These are phyloP conservation scores for Acanthosepion lycidas DNA, from an alignment of 2,888 invertebrate species.

Conservation along the genomic window DNA sequence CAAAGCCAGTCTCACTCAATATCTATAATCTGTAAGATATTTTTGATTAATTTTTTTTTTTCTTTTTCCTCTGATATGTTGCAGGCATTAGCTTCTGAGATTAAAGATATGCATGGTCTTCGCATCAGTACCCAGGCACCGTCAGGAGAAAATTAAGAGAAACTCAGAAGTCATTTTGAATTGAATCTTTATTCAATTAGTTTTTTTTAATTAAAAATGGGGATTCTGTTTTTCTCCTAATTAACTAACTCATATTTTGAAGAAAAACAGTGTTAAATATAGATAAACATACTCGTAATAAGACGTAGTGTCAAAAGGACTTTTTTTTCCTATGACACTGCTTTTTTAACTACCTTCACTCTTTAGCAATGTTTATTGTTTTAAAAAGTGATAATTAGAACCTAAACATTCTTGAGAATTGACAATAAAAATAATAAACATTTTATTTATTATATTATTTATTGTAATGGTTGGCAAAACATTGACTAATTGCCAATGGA, in stretches of 20 bases:
- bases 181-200: not conserved
- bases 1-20: not conserved
- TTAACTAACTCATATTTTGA: not conserved
- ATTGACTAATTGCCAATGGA: too few species aligned
- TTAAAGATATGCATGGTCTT: constrained; percentile 46
- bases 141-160: not conserved
- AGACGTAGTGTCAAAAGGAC: too few species aligned
- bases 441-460: too few species aligned
- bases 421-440: too few species aligned
- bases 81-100: constrained; percentile 36
- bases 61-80: not conserved
- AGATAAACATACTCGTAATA: too few species aligned
- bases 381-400: too few species aligned
- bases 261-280: too few species aligned
- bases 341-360: too few species aligned
- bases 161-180: not conserved
- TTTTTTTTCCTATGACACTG: too few species aligned
- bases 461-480: too few species aligned
- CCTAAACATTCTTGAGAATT: too few species aligned
- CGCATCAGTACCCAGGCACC: constrained; percentile 39
- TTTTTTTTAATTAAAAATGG: not conserved
- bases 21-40: not conserved
- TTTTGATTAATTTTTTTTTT: not conserved
- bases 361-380: too few species aligned
- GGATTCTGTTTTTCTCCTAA: not conserved